Conservation (phyloP, 2,797 vertebrate genomes). For the Vespertilio murinus region DNA sequence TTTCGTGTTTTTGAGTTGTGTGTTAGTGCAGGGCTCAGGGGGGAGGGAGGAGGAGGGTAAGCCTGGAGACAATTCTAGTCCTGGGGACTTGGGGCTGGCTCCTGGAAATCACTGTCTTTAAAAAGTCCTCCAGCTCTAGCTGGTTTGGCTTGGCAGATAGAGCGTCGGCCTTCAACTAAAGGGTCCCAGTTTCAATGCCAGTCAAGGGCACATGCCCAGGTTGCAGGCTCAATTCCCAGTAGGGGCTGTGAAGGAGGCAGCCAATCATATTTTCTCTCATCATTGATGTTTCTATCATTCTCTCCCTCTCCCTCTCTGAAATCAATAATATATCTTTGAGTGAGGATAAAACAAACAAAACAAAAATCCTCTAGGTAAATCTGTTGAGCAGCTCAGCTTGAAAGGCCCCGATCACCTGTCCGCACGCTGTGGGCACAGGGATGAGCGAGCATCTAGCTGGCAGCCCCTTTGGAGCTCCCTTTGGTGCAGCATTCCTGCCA, state of each 20-base stretch:
- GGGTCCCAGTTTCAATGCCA: too few relatives aligned
- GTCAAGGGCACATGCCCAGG: too few relatives aligned
- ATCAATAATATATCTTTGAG: too few relatives aligned
- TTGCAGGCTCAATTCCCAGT: too few relatives aligned
- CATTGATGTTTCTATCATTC: too few relatives aligned
- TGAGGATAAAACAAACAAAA: too few relatives aligned
- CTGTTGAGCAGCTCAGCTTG: neutral
- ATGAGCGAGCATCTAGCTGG: neutral
- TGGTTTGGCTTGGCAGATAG: too few relatives aligned
- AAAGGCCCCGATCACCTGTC: neutral
- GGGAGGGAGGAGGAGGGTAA: neutral
- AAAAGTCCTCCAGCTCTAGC: neutral
- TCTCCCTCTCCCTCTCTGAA: too few relatives aligned
- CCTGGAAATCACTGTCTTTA: neutral
- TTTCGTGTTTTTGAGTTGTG: conserved; percentile 10
- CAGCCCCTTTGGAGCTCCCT: neutral
- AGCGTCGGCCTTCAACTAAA: too few relatives aligned
- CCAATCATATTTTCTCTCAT: too few relatives aligned
- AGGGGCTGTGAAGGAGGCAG: too few relatives aligned
- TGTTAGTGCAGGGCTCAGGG: neutral
- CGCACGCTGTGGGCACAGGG: neutral
- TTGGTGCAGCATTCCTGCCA: neutral
- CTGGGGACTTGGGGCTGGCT: neutral
- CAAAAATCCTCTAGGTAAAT: neutral
- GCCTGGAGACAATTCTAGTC: neutral